A percentile compares a stretch with the other conserved stretches of the same genome.
These are phyloP conservation scores for Xenotilapia flavipinnis DNA, from an alignment of 2,113 vertebrate species.

Conservation along the genomic window DNA sequence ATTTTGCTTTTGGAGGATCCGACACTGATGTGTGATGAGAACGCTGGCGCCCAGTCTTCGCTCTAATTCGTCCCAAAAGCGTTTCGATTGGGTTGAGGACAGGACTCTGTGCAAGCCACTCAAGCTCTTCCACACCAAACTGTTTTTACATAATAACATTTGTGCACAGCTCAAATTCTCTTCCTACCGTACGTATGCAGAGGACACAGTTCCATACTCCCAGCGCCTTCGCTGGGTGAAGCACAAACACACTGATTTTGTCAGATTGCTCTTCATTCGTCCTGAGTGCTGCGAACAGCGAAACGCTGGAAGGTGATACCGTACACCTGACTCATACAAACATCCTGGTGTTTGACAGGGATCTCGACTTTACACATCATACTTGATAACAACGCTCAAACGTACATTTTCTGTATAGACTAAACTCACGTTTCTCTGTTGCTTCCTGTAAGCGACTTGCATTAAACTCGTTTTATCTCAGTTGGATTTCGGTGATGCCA, in stretches of 20 bases:
- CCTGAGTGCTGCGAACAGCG: not conserved
- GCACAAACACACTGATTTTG: not conserved
- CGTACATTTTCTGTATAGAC: not conserved
- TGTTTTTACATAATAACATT: not conserved
- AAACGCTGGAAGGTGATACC: not conserved
- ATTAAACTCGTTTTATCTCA: not conserved
- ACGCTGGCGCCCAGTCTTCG: accelerated
- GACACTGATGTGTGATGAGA: not conserved
- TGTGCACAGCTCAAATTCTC: not conserved
- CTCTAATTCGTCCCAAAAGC: not conserved
- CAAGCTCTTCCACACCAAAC: not conserved
- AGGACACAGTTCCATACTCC: not conserved
- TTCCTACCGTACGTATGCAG: not conserved
- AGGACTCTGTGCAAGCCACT: no score
- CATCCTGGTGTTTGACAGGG: not conserved
- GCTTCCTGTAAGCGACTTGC: not conserved
- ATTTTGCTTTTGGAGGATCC: not conserved
- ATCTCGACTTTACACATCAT: not conserved
- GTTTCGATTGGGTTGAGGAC: not conserved
- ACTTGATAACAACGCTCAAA: not conserved
- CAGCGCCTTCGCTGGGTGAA: not conserved
- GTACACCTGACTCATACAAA: not conserved
- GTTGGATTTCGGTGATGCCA: not conserved
- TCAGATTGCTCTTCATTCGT: not conserved
- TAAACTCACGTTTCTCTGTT: not conserved